These are phyloP conservation scores for Todus mexicanus DNA, from an alignment of 2,797 vertebrate genomes.

Conservation along the genomic window DNA sequence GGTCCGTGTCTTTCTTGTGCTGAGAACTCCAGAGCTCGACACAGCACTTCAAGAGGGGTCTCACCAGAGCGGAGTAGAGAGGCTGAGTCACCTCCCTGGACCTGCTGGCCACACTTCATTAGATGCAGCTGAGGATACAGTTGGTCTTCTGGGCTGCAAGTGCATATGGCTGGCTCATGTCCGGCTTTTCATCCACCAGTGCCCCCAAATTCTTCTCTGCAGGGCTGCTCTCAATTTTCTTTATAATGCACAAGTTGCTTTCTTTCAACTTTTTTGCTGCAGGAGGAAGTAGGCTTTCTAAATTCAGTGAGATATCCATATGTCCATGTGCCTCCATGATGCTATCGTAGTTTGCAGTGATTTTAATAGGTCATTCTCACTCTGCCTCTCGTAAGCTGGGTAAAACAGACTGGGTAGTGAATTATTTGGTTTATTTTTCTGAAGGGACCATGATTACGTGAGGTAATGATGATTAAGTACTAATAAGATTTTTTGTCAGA, in stretches of 20 bases:
- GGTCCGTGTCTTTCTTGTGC: neutral
- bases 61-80: no score
- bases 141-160: neutral
- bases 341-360: neutral
- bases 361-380: neutral
- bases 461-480: neutral
- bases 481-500: neutral
- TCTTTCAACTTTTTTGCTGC: neutral
- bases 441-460: neutral
- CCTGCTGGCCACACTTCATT: neutral
- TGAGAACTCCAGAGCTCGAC: neutral
- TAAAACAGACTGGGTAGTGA: neutral
- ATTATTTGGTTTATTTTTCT: neutral
- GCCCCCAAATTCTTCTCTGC: neutral
- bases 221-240: neutral
- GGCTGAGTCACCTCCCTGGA: neutral
- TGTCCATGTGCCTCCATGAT: fast-evolving
- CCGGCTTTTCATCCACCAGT: neutral
- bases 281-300: neutral
- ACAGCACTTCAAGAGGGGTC: neutral
- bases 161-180: neutral
- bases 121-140: neutral
- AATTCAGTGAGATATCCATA: fast-evolving
- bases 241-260: neutral
- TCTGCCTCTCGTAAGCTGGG: neutral